phyloP scores from a whole-genome alignment of 1,140 invertebrate species.

The Zaprionus capensis region DNA sequence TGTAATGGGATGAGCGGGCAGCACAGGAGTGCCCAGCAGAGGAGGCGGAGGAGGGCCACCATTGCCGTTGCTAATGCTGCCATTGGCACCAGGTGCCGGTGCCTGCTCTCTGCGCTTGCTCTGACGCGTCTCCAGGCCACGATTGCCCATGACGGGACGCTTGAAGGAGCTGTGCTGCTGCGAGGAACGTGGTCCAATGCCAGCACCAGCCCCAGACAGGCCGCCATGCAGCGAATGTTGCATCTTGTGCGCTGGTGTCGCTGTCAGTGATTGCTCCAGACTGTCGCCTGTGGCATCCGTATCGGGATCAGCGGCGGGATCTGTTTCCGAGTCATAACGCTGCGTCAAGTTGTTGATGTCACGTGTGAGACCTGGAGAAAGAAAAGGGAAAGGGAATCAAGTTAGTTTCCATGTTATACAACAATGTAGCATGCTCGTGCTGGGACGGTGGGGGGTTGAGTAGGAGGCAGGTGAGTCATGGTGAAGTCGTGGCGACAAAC shows the following conservation, averaged over 20 bases:
- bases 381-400: not conserved
- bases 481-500: slow-evolving; percentile 33
- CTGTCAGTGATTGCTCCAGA: slow-evolving; percentile 63
- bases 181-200: slow-evolving; percentile 69
- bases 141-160: slow-evolving; percentile 85
- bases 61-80: slow-evolving; percentile 41
- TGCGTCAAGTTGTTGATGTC: slow-evolving; percentile 79
- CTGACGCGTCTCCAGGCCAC: slow-evolving; percentile 85
- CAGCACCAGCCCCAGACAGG: slow-evolving; percentile 21
- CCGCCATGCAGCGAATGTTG: slow-evolving; percentile 78
- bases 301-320: slow-evolving; percentile 87
- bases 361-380: slow-evolving; percentile 65
- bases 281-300: slow-evolving; percentile 85
- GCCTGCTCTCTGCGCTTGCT: slow-evolving; percentile 83
- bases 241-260: slow-evolving; percentile 64
- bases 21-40: slow-evolving; percentile 13
- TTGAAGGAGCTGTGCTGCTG: slow-evolving; percentile 85
- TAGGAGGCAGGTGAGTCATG: slow-evolving; percentile 30
- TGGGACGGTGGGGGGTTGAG: slow-evolving; percentile 12
- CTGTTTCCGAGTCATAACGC: slow-evolving; percentile 86
- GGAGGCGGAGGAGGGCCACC: too few relatives aligned
- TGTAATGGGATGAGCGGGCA: slow-evolving; percentile 79
- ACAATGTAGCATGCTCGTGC: slow-evolving; percentile 53
- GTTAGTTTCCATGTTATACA: slow-evolving; percentile 1
- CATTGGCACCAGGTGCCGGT: not conserved